Percentiles rank a stretch among this genome's conserved stretches.
phyloP scores from a whole-genome alignment of 2,888 invertebrate genomes.

The Mantis religiosa region DNA sequence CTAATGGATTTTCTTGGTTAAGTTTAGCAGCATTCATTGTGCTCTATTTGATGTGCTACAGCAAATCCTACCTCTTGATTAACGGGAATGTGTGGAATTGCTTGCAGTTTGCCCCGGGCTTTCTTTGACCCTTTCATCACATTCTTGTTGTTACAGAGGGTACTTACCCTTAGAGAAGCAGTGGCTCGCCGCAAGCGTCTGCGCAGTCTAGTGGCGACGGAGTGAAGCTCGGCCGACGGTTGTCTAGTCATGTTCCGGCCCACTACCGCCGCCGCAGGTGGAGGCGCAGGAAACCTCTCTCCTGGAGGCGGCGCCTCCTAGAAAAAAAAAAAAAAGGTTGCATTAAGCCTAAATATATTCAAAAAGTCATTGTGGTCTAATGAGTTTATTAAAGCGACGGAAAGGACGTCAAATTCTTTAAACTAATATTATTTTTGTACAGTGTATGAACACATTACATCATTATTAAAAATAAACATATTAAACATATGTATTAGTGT shows the following conservation, averaged over 20 bases:
- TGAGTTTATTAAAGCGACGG: too few relatives aligned
- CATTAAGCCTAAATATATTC: too few relatives aligned
- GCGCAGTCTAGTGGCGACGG: constrained; percentile 16
- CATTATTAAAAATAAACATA: too few relatives aligned
- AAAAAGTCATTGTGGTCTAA: too few relatives aligned
- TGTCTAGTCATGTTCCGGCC: not conserved
- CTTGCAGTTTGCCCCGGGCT: not conserved
- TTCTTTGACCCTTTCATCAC: not conserved
- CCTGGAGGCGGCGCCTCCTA: not conserved
- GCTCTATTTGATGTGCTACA: not conserved
- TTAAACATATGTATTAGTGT: too few relatives aligned
- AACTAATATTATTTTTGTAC: too few relatives aligned
- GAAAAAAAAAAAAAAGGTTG: not conserved
- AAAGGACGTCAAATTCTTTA: too few relatives aligned
- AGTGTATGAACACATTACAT: too few relatives aligned
- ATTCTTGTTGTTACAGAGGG: not conserved
- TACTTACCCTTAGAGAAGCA: constrained; percentile 19
- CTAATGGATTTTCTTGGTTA: too few relatives aligned
- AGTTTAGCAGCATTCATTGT: too few relatives aligned
- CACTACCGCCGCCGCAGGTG: not conserved
- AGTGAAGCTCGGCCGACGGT: constrained; percentile 4
- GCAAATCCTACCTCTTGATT: not conserved
- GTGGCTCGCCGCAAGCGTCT: constrained; percentile 12
- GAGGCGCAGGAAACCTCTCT: not conserved
- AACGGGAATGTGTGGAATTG: not conserved